A percentile compares a stretch with the other conserved stretches of the same genome.
Conservation (phyloP, 1,140 invertebrate genomes). For the Drosophila pandora region DNA sequence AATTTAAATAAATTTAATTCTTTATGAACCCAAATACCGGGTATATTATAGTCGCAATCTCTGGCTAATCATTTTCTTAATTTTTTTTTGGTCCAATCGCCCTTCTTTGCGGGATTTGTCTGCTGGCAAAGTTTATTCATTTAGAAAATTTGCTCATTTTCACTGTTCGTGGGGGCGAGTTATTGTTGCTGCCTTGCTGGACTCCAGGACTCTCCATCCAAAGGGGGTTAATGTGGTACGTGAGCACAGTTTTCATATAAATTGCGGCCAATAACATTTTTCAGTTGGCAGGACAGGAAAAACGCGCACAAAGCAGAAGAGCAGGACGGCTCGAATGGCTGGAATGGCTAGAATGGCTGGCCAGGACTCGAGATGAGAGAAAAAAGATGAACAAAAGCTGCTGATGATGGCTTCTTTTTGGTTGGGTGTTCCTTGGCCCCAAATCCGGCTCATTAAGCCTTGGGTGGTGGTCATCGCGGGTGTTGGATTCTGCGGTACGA, state of each 20-base stretch:
- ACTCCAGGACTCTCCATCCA: slow-evolving; percentile 16
- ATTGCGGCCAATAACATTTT: slow-evolving; percentile 81
- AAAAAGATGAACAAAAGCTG: slow-evolving; percentile 79
- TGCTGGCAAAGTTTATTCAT: slow-evolving; percentile 75
- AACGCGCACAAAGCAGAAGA: slow-evolving; percentile 73
- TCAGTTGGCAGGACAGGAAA: slow-evolving; percentile 76
- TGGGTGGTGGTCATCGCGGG: slow-evolving; percentile 54
- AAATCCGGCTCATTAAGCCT: slow-evolving; percentile 76
- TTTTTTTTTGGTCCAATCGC: slow-evolving; percentile 27
- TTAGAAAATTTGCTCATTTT: slow-evolving; percentile 78
- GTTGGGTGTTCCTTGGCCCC: slow-evolving; percentile 44
- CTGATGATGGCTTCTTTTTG: slow-evolving; percentile 75
- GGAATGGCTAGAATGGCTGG: slow-evolving; percentile 6
- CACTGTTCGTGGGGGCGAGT: slow-evolving; percentile 58
- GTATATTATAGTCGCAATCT: slow-evolving; percentile 16
- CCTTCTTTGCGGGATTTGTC: slow-evolving; percentile 21
- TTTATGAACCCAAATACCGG: background rate
- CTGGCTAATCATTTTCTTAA: slow-evolving; percentile 27
- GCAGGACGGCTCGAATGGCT: slow-evolving; percentile 31
- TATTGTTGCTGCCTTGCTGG: slow-evolving; percentile 56
- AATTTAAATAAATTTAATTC: background rate
- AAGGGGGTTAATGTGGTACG: slow-evolving; percentile 66
- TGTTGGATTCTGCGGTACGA: slow-evolving; percentile 55
- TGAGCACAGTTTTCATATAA: slow-evolving; percentile 82
- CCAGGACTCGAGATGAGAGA: slow-evolving; percentile 6